Evolutionary conservation across 2,797 vertebrate species (phyloP).

Genomic region (Gobio occitaniae): DNA sequence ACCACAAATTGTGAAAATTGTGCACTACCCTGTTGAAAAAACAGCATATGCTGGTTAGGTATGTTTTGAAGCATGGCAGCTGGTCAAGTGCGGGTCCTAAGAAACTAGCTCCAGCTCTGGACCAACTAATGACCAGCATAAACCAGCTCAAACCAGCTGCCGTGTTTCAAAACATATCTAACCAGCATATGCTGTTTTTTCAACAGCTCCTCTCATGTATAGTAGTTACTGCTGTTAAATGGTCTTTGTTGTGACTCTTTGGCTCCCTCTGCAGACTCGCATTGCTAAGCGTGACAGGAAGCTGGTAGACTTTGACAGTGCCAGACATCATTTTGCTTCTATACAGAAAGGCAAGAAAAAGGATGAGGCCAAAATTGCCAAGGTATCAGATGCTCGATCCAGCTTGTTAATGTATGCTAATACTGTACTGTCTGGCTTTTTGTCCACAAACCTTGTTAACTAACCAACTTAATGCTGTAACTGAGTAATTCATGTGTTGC

Average conservation of each 20-base stretch:
- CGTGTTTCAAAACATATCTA: too few relatives aligned
- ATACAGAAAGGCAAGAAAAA: conserved; percentile 95
- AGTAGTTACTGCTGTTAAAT: background rate
- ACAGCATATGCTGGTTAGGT: too few relatives aligned
- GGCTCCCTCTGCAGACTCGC: conserved; percentile 80
- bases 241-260: conserved; percentile 8
- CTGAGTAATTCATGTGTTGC: background rate
- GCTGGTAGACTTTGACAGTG: conserved; percentile 96
- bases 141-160: too few relatives aligned
- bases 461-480: background rate
- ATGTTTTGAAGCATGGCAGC: too few relatives aligned
- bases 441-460: background rate
- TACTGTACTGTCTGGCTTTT: background rate
- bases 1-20: too few relatives aligned
- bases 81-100: too few relatives aligned
- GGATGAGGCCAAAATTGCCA: conserved; percentile 90
- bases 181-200: too few relatives aligned
- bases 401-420: background rate
- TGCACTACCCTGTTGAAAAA: too few relatives aligned
- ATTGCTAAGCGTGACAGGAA: conserved; percentile 96
- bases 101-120: too few relatives aligned
- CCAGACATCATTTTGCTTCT: conserved; percentile 92
- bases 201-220: background rate
- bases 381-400: conserved; percentile 73
- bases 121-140: too few relatives aligned